phyloP scores from a whole-genome alignment of 2,113 vertebrate species.

The Gnathonemus echidnorhynchus region DNA sequence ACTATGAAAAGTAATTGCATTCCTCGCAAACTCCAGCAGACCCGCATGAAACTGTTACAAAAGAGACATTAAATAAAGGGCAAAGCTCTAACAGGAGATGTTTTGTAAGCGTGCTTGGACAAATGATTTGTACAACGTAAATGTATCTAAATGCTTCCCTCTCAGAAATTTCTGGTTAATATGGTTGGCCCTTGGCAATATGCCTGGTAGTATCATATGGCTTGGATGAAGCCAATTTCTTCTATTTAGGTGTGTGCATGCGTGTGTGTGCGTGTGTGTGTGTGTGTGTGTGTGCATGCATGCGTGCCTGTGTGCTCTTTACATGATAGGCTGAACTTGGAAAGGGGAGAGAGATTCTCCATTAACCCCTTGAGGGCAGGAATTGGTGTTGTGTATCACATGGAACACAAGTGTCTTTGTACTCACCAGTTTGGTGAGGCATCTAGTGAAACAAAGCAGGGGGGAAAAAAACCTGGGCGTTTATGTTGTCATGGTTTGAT shows the following conservation, averaged over 20 bases:
- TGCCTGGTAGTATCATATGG: conserved; percentile 14
- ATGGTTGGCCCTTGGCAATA: conserved; percentile 1
- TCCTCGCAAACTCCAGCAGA: neutral
- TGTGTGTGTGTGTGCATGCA: neutral
- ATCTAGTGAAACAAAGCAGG: neutral
- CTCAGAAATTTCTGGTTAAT: conserved; percentile 20
- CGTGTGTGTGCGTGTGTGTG: neutral
- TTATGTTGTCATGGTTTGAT: neutral
- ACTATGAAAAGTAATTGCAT: neutral
- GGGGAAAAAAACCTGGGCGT: neutral
- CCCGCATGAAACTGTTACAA: neutral
- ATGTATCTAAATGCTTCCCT: neutral
- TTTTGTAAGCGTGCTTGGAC: neutral
- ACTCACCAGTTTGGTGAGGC: neutral
- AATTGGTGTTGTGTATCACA: neutral
- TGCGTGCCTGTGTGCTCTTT: neutral
- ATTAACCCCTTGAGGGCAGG: conserved; percentile 4
- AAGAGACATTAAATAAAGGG: neutral
- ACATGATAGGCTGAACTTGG: neutral
- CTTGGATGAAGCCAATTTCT: neutral
- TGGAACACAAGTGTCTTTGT: neutral
- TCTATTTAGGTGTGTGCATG: neutral
- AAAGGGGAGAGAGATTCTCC: conserved; percentile 4
- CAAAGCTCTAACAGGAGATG: neutral
- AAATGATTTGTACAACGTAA: neutral